These are phyloP conservation scores for Marasmarcha lunaedactyla DNA, from an alignment of 2,888 invertebrate genomes.

Conservation along the genomic window DNA sequence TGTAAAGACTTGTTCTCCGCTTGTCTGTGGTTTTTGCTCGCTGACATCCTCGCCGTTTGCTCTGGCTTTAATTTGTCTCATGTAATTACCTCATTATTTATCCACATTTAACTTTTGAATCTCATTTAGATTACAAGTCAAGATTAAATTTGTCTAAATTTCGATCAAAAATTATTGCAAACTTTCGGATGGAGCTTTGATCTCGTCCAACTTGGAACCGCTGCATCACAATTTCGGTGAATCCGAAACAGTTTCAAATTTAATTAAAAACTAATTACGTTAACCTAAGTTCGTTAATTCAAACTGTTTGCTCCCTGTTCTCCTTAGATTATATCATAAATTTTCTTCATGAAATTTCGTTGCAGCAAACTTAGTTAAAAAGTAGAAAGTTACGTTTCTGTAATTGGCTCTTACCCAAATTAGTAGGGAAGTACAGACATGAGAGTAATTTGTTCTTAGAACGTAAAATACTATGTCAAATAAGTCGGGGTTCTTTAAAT, in stretches of 20 bases:
- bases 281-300: conserved; percentile 24
- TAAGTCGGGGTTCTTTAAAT: too few species aligned
- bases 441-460: not conserved
- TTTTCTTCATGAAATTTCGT: conserved; percentile 39
- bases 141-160: too few species aligned
- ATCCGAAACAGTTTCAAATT: conserved; percentile 21
- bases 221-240: too few species aligned
- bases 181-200: too few species aligned
- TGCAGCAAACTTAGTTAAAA: conserved; percentile 38
- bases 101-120: conserved; percentile 17
- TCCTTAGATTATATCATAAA: conserved; percentile 43
- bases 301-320: conserved; percentile 25
- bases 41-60: conserved; percentile 50
- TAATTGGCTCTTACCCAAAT: conserved; percentile 57
- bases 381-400: conserved; percentile 35
- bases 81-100: conserved; percentile 58
- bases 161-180: too few species aligned
- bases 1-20: conserved; percentile 51
- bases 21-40: conserved; percentile 51
- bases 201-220: too few species aligned
- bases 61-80: conserved; percentile 43
- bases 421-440: conserved; percentile 23
- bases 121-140: conserved; percentile 5
- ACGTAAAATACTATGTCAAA: too few species aligned
- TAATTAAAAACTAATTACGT: conserved; percentile 31